Base-by-base conservation (phyloP, 2,797 vertebrate genomes). In the Lutjanus campechanus region DNA sequence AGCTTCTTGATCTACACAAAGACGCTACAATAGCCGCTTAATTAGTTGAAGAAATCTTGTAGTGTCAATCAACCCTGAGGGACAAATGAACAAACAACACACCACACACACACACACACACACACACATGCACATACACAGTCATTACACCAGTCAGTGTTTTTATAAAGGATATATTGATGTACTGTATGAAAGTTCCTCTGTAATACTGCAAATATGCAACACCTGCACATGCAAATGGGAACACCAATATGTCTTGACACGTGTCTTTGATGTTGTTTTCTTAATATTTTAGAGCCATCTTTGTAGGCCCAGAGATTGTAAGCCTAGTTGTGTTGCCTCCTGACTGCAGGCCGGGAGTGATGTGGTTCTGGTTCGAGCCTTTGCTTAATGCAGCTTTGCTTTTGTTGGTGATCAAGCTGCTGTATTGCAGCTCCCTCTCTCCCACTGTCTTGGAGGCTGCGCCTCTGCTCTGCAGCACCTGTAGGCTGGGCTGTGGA, bases 41-140 rank as follows among this genome's bases (percentile, higher is more conserved):
- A 89, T 87, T 87, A 83, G 75, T 41, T 25, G 12, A 43, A 71
- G 61, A 65, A 69, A 79, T 58, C 69, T 59, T 47, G 25, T 58
- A 20, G 22, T 77, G 69, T 82, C 79, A 83, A 63, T 82, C 76
- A 76, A 63, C 55, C 72, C 72, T 54, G 68, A 68, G 81, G 70
- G 60, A 78, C 29, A 36, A 40, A 44, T 46, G 20, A 77, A 71
- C 59, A 84, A 74, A 62, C 41, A 62, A 36, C 43, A 51, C 16
- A 12, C 60, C 25, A 55, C 61, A 19, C 15, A 60, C 47, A n/a
- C 11, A 16, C n/a, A 20, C 0, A 58, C 29, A 59, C 6, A 11
- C 7, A 22, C 25, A 43, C 9, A 36, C 17, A 40, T 8, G 19
- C 25, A 43, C 10, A 44, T 1, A 60, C 40, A 61, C 6, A 6